phyloP scores from a whole-genome alignment of 2,113 vertebrate genomes.

The Camelus bactrianus region DNA sequence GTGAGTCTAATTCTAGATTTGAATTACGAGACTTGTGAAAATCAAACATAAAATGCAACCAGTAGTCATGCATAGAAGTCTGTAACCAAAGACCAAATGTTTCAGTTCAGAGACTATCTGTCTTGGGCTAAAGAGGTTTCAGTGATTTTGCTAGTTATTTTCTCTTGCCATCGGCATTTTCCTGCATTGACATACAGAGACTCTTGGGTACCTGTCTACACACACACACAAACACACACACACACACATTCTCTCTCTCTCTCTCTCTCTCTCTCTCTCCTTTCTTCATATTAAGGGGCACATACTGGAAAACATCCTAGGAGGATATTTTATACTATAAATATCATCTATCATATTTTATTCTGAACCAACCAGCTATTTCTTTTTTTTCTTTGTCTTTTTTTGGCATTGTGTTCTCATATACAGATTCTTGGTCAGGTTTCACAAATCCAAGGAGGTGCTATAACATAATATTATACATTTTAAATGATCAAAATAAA shows the following conservation, averaged over 20 bases:
- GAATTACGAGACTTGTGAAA: neutral
- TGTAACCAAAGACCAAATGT: conserved; percentile 15
- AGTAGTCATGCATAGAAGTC: neutral
- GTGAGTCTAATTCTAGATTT: neutral
- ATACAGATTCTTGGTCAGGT: neutral
- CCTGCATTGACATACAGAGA: neutral
- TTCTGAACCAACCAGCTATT: neutral
- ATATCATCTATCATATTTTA: conserved; percentile 1
- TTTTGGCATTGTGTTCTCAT: neutral
- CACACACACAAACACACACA: neutral
- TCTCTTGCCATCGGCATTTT: neutral
- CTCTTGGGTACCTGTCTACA: neutral
- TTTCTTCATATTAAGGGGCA: neutral
- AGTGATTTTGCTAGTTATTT: neutral
- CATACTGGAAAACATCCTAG: neutral
- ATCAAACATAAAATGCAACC: conserved; percentile 29
- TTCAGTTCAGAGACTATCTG: neutral
- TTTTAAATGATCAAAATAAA: conserved; percentile 19
- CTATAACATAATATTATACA: neutral
- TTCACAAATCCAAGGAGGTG: neutral
- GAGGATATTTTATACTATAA: neutral
- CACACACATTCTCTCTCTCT: neutral
- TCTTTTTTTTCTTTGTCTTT: neutral
- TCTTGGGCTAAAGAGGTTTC: neutral
- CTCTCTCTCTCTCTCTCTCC: no score